Base-by-base conservation (phyloP, 2,888 invertebrate genomes). In the Megamerina dolium region DNA sequence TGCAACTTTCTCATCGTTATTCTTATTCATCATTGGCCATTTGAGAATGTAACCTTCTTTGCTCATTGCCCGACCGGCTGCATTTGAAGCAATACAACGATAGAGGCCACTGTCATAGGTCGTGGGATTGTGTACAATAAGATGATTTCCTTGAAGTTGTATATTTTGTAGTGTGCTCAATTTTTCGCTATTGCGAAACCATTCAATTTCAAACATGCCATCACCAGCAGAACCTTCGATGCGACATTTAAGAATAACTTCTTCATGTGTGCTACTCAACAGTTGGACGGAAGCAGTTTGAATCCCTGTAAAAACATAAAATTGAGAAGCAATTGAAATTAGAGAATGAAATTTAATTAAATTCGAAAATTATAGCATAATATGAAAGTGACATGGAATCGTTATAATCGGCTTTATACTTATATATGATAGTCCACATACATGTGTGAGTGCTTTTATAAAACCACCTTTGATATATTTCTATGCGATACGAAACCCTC, bases 41-140 rank as follows among this genome's bases (percentile, higher is more conserved):
- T 59, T 57, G 3, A 63, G 50, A 14, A 59, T 47, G 41, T 60
- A 70, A 20, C 66, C 64, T 43, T 64, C 64, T 37, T 66, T 65
- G 48, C 68, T 70, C 58, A 66, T 65, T 20, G 63, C 61, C 1
- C 63, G 60, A 1, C 83, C 85, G 5, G 82, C 85, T 26, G 78
- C 77, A 70, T 85, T 87, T 46, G 76, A 75, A 14, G 81, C 85
- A 37, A 76, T 70, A 63, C 87, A 87, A 18, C 81, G 78, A 70
- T 87, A 87, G 43, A 85, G 77, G 1, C 87, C 87, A 66, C 83
- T 85, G 60, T 83, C 81, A 19, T 53, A 51, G 23, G 35, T 41
- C 14, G 54, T 60, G 4, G 70, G 69, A 49, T 60, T 63, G 18
- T 58, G 60, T 40, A 71, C 61, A n/a, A 64, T 48, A 9, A 71